Evolutionary conservation across 2,113 vertebrate genomes (phyloP).

Genomic region (Leptosomus discolor): DNA sequence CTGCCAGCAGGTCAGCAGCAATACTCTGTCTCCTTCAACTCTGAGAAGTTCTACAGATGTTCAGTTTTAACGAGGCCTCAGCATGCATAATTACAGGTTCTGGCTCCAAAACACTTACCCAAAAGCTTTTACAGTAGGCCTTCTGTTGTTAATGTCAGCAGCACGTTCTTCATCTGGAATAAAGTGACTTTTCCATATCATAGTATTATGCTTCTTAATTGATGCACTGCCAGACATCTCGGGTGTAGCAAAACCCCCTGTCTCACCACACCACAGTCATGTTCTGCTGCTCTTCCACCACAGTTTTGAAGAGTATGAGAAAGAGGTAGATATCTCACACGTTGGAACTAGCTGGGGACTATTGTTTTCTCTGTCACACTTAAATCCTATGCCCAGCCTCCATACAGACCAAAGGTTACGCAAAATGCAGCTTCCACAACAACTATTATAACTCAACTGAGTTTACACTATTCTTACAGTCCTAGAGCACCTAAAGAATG

Average conservation of each 20-base stretch:
- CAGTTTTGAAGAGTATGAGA: not conserved
- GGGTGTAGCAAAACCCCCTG: not conserved
- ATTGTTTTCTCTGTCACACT: not conserved
- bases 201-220: not conserved
- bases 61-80: not conserved
- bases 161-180: not conserved
- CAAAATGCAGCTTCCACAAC: not conserved
- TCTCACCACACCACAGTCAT: not conserved
- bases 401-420: not conserved
- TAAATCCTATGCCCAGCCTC: not conserved
- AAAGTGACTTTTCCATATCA: not conserved
- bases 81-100: not conserved
- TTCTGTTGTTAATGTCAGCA: not conserved
- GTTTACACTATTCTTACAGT: not conserved
- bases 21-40: not conserved
- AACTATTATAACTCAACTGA: not conserved
- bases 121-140: not conserved
- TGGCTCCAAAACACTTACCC: not conserved
- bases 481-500: not conserved
- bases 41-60: not conserved
- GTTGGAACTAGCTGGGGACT: not conserved
- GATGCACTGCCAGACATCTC: not conserved
- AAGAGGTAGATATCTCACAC: not conserved
- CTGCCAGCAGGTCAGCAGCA: not conserved
- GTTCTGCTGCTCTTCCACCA: not conserved